Evolutionary conservation across 2,888 invertebrate species (phyloP).

Genomic region (Lasius fuliginosus): DNA sequence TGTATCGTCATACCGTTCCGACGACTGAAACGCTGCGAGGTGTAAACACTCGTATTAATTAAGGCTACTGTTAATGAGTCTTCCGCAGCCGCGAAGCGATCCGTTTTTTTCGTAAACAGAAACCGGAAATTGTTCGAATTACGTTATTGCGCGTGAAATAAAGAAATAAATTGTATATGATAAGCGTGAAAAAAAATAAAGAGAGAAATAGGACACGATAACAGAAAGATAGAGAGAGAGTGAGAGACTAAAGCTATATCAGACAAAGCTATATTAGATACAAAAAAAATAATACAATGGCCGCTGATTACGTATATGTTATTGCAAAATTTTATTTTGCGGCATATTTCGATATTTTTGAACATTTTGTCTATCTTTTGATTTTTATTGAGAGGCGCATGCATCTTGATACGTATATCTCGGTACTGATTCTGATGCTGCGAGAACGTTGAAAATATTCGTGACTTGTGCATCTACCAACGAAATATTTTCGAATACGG

Average conservation of each 20-base stretch:
- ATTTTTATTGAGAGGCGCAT: neutral
- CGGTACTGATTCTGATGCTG: no score
- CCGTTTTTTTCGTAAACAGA: neutral
- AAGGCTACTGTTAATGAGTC: conserved; percentile 27
- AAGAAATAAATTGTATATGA: neutral
- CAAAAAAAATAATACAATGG: neutral
- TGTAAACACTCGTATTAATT: conserved; percentile 41
- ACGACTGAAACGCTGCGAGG: conserved; percentile 47
- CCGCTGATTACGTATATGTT: neutral
- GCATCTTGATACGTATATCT: neutral
- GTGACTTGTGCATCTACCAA: neutral
- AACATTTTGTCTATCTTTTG: neutral
- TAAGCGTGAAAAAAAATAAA: neutral
- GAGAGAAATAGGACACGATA: neutral
- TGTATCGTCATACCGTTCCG: conserved; percentile 29
- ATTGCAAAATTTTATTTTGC: neutral
- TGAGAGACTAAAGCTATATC: neutral
- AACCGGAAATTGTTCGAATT: conserved; percentile 1
- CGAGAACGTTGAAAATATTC: neutral
- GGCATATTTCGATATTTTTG: neutral
- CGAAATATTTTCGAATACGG: neutral
- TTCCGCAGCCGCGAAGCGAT: conserved; percentile 19
- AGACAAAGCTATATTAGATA: neutral
- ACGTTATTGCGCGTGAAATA: neutral
- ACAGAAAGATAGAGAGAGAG: neutral